Evolutionary conservation across 2,797 vertebrate species (phyloP).

Genomic region (Smutsia temminckii): DNA sequence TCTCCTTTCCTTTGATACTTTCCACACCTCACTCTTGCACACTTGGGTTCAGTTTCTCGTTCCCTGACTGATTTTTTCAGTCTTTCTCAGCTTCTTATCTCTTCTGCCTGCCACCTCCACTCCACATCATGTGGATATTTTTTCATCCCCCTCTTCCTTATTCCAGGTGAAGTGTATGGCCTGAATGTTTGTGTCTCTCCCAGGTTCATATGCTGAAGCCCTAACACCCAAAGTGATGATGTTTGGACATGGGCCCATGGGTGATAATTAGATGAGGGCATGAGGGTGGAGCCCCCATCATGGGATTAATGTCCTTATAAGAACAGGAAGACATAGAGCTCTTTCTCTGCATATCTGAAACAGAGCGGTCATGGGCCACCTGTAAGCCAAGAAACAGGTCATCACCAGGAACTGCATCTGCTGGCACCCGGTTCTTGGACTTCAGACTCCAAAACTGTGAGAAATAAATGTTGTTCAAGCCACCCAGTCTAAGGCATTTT

Average conservation of each 20-base stretch:
- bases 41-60: background rate
- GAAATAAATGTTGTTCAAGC: background rate
- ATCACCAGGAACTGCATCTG: background rate
- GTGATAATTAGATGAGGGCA: background rate
- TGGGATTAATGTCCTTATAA: background rate
- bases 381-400: background rate
- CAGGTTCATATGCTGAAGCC: background rate
- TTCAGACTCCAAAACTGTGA: background rate
- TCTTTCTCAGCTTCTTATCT: background rate
- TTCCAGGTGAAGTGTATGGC: background rate
- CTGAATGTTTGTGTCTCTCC: background rate
- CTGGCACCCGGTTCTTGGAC: background rate
- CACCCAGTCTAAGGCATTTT: background rate
- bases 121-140: background rate
- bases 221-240: background rate
- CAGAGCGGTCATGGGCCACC: background rate
- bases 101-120: too few relatives aligned
- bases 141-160: background rate
- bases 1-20: background rate
- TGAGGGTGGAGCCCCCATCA: background rate
- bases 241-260: background rate
- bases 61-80: background rate
- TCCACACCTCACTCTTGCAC: background rate
- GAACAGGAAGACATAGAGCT: background rate
- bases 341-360: background rate